Conservation (phyloP, 2,113 vertebrate genomes). For the Myotis brandtii region DNA sequence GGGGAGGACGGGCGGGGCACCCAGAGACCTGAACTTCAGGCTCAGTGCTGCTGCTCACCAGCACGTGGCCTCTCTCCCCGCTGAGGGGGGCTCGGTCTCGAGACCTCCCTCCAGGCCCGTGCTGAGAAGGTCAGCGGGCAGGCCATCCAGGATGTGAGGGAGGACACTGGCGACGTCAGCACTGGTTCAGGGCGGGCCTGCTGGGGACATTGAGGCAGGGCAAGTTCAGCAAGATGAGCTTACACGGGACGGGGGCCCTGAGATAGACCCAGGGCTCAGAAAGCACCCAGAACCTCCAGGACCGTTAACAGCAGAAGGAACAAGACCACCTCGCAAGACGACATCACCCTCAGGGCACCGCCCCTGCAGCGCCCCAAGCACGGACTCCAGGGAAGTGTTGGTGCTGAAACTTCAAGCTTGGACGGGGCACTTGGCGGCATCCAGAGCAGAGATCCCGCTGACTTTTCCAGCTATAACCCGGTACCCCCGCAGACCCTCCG, state of each 20-base stretch:
- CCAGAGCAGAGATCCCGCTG: neutral
- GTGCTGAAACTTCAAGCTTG: neutral
- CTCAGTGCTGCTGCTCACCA: neutral
- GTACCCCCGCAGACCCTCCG: slow-evolving; percentile 55
- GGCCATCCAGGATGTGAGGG: neutral
- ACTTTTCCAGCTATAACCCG: slow-evolving; percentile 44
- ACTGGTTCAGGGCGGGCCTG: neutral
- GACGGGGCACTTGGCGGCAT: neutral
- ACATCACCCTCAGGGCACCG: neutral
- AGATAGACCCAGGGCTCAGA: neutral
- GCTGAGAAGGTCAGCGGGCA: neutral
- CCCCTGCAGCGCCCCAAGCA: neutral
- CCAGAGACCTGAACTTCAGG: neutral
- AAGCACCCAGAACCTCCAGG: neutral
- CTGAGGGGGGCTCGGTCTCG: neutral
- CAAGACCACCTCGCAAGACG: neutral
- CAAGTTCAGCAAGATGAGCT: accelerated
- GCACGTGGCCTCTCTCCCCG: neutral
- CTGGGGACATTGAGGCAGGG: neutral
- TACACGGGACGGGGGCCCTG: neutral
- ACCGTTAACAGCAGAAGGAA: neutral
- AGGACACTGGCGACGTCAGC: accelerated
- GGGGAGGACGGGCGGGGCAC: accelerated
- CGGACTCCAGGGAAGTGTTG: neutral
- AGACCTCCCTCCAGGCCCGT: neutral